Base-by-base conservation (phyloP, 2,888 invertebrate genomes). In the Rhyacophila evoluta region DNA sequence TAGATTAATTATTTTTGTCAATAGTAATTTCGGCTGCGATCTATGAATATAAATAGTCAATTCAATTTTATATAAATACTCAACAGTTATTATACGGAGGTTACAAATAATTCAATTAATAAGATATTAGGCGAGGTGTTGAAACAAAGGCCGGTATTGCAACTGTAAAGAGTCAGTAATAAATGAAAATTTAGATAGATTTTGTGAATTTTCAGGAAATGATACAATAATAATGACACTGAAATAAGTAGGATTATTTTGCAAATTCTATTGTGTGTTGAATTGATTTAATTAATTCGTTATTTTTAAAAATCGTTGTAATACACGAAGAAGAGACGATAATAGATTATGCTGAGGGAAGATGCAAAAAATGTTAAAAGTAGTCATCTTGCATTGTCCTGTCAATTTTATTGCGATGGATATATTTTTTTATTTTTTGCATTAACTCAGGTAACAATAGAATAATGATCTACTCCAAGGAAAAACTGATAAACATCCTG, bases 301-400 rank as follows among this genome's bases (percentile, higher is more conserved):
- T 55, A 55, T 19, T 19, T 19, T 55, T 6, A 19, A 2, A 41
- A 41, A 15, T 41, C 8, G 19, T 19, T 55, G 12, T 1, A 8
- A 19, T 19, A 8, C 2, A 19, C 25, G 0, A 19, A 55, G 10
- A 10, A 55, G 19, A 1, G 19, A 6, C 25, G 5, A 8, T 55
- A 55, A 55, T 55, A 25, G 12, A 55, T 25, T 55, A 19, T 8
- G 25, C 19, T 25, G 55, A 55, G 55, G 25, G 19, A 55, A 55
- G 55, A 55, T 25, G 55, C 15, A 55, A 33, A 25, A 55, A 55
- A 55, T 55, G 25, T 19, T 55, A 8, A 55, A n/a, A 15, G 55
- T 19, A 10, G 55, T 19, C 55, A 55, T 55, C 55, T 55, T 55
- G 55, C 55, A 55, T 55, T 55, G 55, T 55, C 55, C 55, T 55